Base-by-base conservation (phyloP, 2,113 vertebrate species). In the Baryphthengus martii region DNA sequence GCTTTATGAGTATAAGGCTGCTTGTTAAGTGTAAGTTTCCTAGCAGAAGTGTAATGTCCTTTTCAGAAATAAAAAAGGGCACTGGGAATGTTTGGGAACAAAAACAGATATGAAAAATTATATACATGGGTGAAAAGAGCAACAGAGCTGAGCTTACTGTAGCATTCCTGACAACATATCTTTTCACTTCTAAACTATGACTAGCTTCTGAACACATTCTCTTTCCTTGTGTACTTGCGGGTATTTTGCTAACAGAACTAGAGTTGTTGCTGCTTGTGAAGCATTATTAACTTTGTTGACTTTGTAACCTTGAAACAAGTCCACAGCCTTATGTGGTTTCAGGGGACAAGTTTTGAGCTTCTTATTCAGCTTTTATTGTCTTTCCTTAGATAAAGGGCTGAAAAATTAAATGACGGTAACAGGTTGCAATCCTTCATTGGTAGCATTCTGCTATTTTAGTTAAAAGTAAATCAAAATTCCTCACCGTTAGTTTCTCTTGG, bases 201-300 rank as follows among this genome's bases (percentile, higher is more conserved):
- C 56, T 90, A 63, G 40, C 76, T 91, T n/a, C 56, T 92, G 83
- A 86, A 72, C n/a, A 37, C 37, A 19, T 74, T 88, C 33, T 88
- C 33, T 88, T 76, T 74, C 45, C 35, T 71, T 66, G 52, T 75
- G 42, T 90, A 84, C 77, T 90, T 86, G 55, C 2, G 19, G 67
- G 29, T 86, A 81, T 95, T 94, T 93, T 86, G 35, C 65, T 91
- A 77, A 80, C 47, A 95, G 47, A 93, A 67, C 44, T 74, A 74
- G 29, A 86, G 68, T 35, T 81, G 85, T 42, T 83, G 55, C 35
- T 73, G 35, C 55, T 89, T 90, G 65, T 71, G 76, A 78, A 93
- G 61, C 28, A 49, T 90, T 94, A 91, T 71, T 92, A 77, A 75
- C 49, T 88, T 68, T 71, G 28, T 83, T 91, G 79, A 85, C 67